Conservation (phyloP, 30 jellyfish, hydroid and myxozoan genomes). For the Haliclystus octoradiatus region DNA sequence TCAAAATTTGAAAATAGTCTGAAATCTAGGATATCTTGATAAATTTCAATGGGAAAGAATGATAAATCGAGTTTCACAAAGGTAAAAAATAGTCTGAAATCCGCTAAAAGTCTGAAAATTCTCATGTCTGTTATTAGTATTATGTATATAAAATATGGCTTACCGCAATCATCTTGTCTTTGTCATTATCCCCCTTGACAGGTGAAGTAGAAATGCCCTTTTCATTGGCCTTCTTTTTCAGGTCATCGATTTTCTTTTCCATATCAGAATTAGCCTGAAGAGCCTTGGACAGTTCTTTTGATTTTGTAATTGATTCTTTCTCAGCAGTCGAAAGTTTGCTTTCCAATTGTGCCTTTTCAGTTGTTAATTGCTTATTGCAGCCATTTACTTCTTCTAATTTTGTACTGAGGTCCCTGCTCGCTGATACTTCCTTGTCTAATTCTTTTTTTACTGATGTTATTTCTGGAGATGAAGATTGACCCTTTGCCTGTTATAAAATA, state of each 20-base stretch:
- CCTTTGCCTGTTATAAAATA: too few species aligned
- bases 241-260: background rate
- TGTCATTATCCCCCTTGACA: constrained; percentile 64
- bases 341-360: background rate
- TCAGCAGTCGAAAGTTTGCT: background rate
- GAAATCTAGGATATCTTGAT: too few species aligned
- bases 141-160: too few species aligned
- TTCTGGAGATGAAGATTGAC: too few species aligned
- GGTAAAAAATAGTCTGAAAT: too few species aligned
- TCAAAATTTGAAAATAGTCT: too few species aligned
- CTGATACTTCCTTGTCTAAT: background rate
- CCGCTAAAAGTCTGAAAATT: too few species aligned
- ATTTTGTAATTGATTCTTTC: background rate
- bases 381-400: background rate
- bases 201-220: background rate
- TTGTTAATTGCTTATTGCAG: background rate
- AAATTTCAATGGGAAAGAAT: too few species aligned
- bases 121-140: too few species aligned
- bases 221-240: background rate
- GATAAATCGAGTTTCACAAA: too few species aligned
- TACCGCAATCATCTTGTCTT: constrained; percentile 74
- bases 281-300: background rate
- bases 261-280: background rate
- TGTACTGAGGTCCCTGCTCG: background rate
- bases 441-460: background rate